Evolutionary conservation across 2,888 invertebrate species (phyloP), one percentile per base, ranked within the genome.

Genomic region (Meliscaeva auricollis): DNA sequence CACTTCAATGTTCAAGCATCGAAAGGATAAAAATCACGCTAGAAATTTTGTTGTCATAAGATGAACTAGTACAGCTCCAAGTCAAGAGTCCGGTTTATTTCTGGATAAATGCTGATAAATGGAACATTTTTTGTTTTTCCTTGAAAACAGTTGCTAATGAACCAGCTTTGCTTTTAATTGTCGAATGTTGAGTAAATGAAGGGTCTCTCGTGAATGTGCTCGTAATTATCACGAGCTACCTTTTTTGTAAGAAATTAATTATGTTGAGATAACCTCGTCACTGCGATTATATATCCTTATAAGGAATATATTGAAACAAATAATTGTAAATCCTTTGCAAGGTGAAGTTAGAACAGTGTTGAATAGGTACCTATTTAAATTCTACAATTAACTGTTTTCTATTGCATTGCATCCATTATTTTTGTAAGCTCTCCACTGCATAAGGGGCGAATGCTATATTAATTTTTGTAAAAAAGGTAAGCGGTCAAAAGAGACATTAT

Each of bases 61-160:
- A 32, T 62, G 48, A 50, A 22, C 44, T 15, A 9, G 3, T 11
- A 38, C 9, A 38, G 62, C 68, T 75, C 60, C 22, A 76, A 70
- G 69, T 75, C 50, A 58, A 81, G 70, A 64, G 70, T 70, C 70
- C 75, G 70, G 64, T 81, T 81, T 76, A 17, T 64, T 46, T 4
- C 46, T 17, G 17, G 32, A 32, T 46, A 32, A 64, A 32, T 32
- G 64, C 32, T 48, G 26, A 64, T 48, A 64, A 64, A 48, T 48
- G 13, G 17, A 48, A 48, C 17, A 46, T 13, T 20, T 64, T 30
- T n/a, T n/a, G n/a, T n/a, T n/a, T 46, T 46, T 11, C 3, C 0
- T 32, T 11, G 11, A 9, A 26, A 46, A 13, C 30, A 11, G 41
- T 46, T 30, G 17, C 17, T 17, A 46, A 30, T 32, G 46, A 64